Conservation (phyloP, 2,797 vertebrate species). For the Coregonus sp. region DNA sequence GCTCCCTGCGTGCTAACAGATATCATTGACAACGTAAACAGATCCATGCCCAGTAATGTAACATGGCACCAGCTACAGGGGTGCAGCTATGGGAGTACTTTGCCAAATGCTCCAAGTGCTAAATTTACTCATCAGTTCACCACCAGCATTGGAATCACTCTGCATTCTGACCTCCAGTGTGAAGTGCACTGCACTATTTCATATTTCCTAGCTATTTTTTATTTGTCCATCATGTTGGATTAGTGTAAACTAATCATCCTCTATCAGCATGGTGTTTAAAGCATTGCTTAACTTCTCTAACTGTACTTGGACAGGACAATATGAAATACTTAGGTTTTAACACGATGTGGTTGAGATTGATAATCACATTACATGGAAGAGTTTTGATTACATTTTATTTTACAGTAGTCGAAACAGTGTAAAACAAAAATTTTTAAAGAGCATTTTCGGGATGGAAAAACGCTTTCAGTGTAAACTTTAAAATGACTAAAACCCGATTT, state of each 20-base stretch:
- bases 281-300: not conserved
- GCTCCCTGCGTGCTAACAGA: conserved; percentile 23
- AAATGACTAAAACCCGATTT: no score
- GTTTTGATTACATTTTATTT: not conserved
- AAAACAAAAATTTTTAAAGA: no score
- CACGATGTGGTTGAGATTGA: not conserved
- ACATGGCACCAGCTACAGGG: conserved; percentile 53
- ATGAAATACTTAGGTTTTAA: not conserved
- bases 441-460: no score
- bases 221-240: not conserved
- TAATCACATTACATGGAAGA: not conserved
- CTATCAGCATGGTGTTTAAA: not conserved
- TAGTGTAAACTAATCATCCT: not conserved
- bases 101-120: conserved; percentile 56
- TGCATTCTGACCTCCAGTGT: not conserved
- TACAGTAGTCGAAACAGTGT: not conserved
- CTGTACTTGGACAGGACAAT: not conserved
- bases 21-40: conserved; percentile 59
- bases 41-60: conserved; percentile 56
- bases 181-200: not conserved
- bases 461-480: no score
- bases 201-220: not conserved
- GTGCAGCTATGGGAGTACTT: conserved; percentile 40
- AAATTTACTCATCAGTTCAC: conserved; percentile 55
- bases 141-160: not conserved